These are phyloP conservation scores for Labeo calbasu DNA, from an alignment of 2,797 vertebrate species.

Conservation along the genomic window DNA sequence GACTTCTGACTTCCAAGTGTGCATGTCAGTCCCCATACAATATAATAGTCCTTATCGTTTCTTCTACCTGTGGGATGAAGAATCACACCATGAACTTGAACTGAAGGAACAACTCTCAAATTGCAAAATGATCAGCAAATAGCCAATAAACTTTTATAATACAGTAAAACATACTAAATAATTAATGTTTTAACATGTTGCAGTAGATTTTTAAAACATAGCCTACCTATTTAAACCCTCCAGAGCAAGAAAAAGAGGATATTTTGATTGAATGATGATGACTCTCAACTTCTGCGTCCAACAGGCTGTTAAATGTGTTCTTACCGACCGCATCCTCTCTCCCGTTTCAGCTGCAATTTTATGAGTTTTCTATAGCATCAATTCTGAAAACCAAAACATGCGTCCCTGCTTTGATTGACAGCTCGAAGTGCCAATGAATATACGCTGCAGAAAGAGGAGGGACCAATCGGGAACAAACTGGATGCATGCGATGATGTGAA, in stretches of 20 bases:
- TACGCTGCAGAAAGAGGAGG: constrained; percentile 45
- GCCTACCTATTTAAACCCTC: constrained; percentile 69
- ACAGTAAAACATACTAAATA: not conserved
- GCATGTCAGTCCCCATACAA: constrained; percentile 58
- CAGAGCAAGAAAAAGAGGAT: constrained; percentile 42
- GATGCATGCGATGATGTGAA: constrained; percentile 47
- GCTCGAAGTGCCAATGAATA: constrained; percentile 59
- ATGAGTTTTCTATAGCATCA: constrained; percentile 61
- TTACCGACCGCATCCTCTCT: constrained; percentile 73
- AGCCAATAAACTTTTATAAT: not conserved
- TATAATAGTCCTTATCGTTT: constrained; percentile 33
- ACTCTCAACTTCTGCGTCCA: constrained; percentile 63
- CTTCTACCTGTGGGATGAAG: constrained; percentile 66
- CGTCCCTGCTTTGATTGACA: constrained; percentile 67
- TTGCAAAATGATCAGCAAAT: not conserved
- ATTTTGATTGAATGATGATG: constrained; percentile 52
- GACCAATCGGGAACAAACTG: constrained; percentile 67
- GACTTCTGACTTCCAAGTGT: constrained; percentile 66
- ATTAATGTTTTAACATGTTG: not conserved
- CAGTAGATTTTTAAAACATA: constrained; percentile 5
- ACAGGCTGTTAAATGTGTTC: constrained; percentile 58
- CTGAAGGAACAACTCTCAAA: not conserved
- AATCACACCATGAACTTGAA: not conserved
- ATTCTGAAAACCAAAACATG: constrained; percentile 71
- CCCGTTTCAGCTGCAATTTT: constrained; percentile 58